These are phyloP conservation scores for Listronotus bonariensis DNA, from an alignment of 1,140 invertebrate species.

Conservation along the genomic window DNA sequence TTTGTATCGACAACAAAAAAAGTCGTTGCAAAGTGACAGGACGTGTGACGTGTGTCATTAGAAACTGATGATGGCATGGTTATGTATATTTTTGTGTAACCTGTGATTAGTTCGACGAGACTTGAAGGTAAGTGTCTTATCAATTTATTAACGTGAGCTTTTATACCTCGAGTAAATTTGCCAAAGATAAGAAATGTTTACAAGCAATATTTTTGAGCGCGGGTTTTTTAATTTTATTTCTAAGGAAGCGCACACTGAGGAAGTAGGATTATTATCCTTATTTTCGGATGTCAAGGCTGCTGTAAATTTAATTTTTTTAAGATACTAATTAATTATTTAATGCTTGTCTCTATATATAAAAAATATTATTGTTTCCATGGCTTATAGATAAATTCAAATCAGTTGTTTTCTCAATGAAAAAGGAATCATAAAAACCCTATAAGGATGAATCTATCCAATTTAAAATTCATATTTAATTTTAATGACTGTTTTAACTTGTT, in stretches of 20 bases:
- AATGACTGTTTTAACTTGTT: slow-evolving; percentile 4
- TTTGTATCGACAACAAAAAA: slow-evolving; percentile 2
- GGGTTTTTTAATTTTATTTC: slow-evolving; percentile 19
- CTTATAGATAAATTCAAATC: not conserved
- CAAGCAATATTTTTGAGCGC: slow-evolving; percentile 2
- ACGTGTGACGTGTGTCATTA: slow-evolving; percentile 38
- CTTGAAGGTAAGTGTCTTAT: slow-evolving; percentile 43
- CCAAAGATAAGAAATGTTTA: slow-evolving; percentile 18
- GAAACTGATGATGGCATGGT: slow-evolving; percentile 40
- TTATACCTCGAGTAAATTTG: slow-evolving; percentile 18
- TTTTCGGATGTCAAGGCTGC: slow-evolving; percentile 38
- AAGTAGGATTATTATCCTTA: slow-evolving; percentile 27
- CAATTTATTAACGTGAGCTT: slow-evolving; percentile 6
- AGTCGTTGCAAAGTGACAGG: slow-evolving; percentile 2
- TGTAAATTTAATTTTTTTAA: slow-evolving; percentile 18
- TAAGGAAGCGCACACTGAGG: slow-evolving; percentile 1
- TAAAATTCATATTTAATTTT: not conserved
- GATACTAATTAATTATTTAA: slow-evolving; percentile 7
- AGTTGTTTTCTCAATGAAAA: not conserved
- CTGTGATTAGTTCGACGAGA: slow-evolving; percentile 41
- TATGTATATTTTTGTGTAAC: slow-evolving; percentile 41
- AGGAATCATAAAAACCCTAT: too few species aligned
- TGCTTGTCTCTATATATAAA: not conserved
- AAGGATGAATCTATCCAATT: too few species aligned
- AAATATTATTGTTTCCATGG: not conserved